These are phyloP conservation scores for Uria lomvia DNA, from an alignment of 2,113 vertebrate genomes.

Conservation along the genomic window DNA sequence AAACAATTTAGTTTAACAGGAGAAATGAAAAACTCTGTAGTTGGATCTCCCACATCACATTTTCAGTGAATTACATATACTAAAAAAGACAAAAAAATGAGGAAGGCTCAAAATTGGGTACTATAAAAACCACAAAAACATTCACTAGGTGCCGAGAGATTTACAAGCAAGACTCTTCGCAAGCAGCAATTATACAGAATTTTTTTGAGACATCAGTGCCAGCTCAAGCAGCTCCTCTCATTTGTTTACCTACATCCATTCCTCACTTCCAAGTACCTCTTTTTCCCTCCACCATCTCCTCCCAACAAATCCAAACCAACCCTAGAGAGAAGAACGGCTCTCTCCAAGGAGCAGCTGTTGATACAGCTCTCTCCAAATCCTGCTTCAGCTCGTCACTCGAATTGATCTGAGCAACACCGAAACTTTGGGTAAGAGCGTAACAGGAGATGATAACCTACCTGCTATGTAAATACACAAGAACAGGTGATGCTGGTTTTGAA, in stretches of 20 bases:
- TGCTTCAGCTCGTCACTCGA: not conserved
- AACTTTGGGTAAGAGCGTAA: fast-evolving
- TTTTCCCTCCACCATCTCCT: not conserved
- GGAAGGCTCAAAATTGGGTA: not conserved
- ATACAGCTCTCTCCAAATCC: not conserved
- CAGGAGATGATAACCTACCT: fast-evolving
- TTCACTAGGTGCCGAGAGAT: not conserved
- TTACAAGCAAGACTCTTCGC: not conserved
- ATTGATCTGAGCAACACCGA: not conserved
- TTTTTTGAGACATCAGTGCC: not conserved
- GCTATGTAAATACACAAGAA: not conserved
- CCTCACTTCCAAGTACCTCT: not conserved
- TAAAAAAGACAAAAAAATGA: not conserved
- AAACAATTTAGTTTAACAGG: not conserved
- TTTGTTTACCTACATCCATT: not conserved
- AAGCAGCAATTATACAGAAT: not conserved
- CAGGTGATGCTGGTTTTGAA: not conserved
- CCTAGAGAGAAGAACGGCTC: not conserved
- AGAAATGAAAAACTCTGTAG: not conserved
- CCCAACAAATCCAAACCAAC: not conserved
- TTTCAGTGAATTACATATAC: not conserved
- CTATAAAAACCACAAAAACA: not conserved
- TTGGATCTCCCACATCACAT: not conserved
- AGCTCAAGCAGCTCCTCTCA: not conserved
- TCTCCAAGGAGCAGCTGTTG: not conserved